These are phyloP conservation scores for Microchrysa polita DNA, from an alignment of 2,888 invertebrate genomes.

Conservation along the genomic window DNA sequence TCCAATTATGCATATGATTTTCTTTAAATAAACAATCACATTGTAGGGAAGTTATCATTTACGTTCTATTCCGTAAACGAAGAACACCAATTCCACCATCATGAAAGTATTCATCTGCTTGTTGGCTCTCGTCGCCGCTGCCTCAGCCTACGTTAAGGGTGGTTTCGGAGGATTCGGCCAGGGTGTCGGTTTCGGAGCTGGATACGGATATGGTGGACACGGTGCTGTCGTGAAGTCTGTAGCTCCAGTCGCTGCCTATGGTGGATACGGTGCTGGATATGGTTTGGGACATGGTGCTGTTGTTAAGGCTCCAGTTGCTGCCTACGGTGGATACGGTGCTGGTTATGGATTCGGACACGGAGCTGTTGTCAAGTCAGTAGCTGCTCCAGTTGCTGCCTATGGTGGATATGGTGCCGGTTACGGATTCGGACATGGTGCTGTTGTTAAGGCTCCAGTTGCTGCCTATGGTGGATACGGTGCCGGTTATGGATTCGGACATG, in stretches of 20 bases:
- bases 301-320: not conserved
- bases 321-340: not conserved
- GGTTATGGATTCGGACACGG: not conserved
- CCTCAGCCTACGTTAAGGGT: not conserved
- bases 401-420: not conserved
- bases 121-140: conserved; percentile 15
- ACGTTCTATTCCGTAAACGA: not conserved
- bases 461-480: conserved; percentile 6
- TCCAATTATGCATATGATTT: no score
- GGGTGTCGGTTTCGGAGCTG: not conserved
- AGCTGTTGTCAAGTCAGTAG: not conserved
- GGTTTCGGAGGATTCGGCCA: not conserved
- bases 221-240: no score
- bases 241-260: not conserved
- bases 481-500: conserved; percentile 3
- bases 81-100: not conserved
- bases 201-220: not conserved
- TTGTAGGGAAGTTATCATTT: conserved; percentile 4
- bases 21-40: conserved; percentile 24
- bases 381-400: no score
- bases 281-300: not conserved
- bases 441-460: no score
- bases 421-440: no score
- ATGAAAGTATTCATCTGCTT: conserved; percentile 34
- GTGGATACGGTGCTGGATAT: conserved; percentile 1